Percentiles rank a stretch among this genome's conserved stretches.
These are phyloP conservation scores for Pluvialis apricaria DNA, from an alignment of 2,113 vertebrate species.

Conservation along the genomic window DNA sequence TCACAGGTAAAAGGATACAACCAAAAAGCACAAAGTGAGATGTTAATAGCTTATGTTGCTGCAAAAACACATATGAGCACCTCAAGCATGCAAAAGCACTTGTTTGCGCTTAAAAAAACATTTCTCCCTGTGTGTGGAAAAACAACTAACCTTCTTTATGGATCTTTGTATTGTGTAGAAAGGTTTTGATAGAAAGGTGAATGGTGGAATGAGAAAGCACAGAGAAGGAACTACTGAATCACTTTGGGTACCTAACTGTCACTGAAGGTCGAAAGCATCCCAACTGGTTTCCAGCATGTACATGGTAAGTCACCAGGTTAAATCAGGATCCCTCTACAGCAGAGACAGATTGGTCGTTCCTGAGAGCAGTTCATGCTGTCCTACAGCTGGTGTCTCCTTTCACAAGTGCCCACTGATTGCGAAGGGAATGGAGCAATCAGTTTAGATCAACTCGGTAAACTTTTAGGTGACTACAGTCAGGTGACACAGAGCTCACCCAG, in stretches of 20 bases:
- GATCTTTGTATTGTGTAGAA: background rate
- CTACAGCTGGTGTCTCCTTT: background rate
- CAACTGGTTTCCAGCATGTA: background rate
- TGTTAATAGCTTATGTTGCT: background rate
- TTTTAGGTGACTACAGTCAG: background rate
- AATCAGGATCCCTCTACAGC: background rate
- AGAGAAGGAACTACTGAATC: background rate
- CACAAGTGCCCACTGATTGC: background rate
- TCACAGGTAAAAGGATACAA: background rate
- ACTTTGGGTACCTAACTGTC: accelerated
- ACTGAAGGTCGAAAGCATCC: background rate
- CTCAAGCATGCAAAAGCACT: background rate
- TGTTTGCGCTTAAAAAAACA: background rate
- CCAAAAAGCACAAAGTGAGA: background rate
- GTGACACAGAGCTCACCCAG: background rate
- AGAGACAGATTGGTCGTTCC: background rate
- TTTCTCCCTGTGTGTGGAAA: background rate
- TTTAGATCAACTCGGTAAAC: background rate
- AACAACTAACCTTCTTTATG: background rate
- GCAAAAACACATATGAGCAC: background rate
- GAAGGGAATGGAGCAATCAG: background rate
- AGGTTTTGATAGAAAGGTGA: background rate
- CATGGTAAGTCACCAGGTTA: background rate
- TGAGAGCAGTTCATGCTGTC: background rate
- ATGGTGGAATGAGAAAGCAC: background rate